These are phyloP conservation scores for Dimorphilus gyrociliatus DNA, from an alignment of 2,888 invertebrate species.

Conservation along the genomic window DNA sequence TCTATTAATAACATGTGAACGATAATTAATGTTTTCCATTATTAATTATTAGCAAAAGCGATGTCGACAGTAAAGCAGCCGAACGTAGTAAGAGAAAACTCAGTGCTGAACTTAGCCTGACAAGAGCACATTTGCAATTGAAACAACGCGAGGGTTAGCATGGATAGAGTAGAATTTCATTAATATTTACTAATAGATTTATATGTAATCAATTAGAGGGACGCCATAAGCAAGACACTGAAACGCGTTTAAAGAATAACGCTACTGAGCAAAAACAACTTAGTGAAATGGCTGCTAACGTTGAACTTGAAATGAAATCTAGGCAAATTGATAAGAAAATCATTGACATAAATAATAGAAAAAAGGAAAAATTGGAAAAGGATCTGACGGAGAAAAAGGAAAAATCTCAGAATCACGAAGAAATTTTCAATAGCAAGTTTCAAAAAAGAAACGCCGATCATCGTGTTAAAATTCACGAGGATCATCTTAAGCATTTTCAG, in stretches of 20 bases:
- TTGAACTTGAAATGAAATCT: constrained; percentile 25
- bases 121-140: constrained; percentile 25
- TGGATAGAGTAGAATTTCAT: neutral
- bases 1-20: neutral
- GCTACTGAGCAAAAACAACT: constrained; percentile 22
- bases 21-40: neutral
- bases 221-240: constrained; percentile 26
- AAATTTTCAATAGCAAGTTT: constrained; percentile 19
- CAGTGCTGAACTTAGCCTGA: constrained; percentile 23
- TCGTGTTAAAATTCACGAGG: constrained; percentile 25
- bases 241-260: constrained; percentile 23
- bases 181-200: neutral
- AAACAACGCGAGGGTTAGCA: constrained; percentile 29
- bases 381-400: constrained; percentile 19
- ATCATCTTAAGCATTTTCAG: constrained; percentile 31
- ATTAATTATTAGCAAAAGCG: constrained; percentile 20
- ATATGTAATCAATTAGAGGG: constrained; percentile 17
- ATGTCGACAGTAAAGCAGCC: constrained; percentile 24
- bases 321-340: constrained; percentile 25
- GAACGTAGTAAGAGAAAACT: constrained; percentile 23
- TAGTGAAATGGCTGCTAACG: constrained; percentile 23
- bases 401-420: constrained; percentile 20
- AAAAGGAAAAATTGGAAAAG: constrained; percentile 1
- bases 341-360: neutral
- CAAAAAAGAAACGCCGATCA: constrained; percentile 19